These are phyloP conservation scores for Hemibagrus wyckioides DNA, from an alignment of 2,113 vertebrate genomes.

Conservation along the genomic window DNA sequence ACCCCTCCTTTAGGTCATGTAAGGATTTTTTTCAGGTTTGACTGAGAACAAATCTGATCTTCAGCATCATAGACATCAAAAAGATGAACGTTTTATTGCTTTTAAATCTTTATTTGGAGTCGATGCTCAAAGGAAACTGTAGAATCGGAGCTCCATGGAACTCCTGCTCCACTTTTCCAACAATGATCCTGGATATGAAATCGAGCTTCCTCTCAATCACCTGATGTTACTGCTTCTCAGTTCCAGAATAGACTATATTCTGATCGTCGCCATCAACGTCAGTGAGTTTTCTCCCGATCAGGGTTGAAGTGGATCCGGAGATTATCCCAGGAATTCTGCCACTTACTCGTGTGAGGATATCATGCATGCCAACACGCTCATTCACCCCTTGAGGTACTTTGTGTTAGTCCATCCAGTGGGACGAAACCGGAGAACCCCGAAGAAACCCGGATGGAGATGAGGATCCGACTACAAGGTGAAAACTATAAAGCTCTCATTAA, in stretches of 20 bases:
- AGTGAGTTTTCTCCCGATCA: background rate
- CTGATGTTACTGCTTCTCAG: background rate
- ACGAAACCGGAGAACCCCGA: background rate
- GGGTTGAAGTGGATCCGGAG: background rate
- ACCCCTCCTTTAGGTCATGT: background rate
- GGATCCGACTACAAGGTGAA: background rate
- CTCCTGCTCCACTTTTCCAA: background rate
- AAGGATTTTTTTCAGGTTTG: background rate
- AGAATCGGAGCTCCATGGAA: background rate
- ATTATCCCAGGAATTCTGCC: background rate
- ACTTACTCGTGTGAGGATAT: background rate
- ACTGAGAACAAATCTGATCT: background rate
- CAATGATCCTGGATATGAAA: background rate
- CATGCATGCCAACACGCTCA: background rate
- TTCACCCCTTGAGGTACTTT: background rate
- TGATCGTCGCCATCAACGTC: background rate
- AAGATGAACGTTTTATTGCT: background rate
- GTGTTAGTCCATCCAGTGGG: background rate
- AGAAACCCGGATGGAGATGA: background rate
- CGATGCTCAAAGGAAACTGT: background rate
- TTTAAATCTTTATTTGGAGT: background rate
- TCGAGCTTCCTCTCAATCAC: background rate
- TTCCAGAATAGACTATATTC: background rate
- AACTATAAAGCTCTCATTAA: background rate
- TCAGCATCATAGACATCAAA: background rate